Base-by-base conservation (phyloP, 2,888 invertebrate genomes). In the Coleophora flavipennella region DNA sequence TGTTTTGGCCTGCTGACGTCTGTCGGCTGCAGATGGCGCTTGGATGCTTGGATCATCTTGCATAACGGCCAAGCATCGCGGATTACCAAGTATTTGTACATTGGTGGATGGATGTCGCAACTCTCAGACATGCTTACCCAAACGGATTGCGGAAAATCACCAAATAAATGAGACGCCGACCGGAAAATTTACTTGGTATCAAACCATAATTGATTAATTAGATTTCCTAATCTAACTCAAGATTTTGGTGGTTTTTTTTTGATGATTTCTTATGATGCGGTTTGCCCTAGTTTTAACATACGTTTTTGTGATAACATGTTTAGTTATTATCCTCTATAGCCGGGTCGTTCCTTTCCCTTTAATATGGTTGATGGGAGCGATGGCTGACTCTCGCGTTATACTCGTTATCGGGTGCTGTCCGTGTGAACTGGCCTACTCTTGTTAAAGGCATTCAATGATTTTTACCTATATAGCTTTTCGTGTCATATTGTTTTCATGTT, bases 91-190 rank as follows among this genome's bases (percentile, higher is more conserved):
- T 53, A 49, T 63, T 66, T 66, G 63, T 59, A 62, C 61, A 68
- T 55, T 38, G 31, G 63, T 59, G 61, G 60, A 68, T 55, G 32
- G 31, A 55, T 44, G 50, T 71, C 68, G 68, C 62, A 51, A 59
- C 68, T 72, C 55, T 51, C 50, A 56, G 67, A 66, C 58, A 68
- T 71, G 62, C 59, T 75, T 69, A 63, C 69, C 62, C 50, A 71
- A 73, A 69, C 58, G 59, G 65, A 70, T 70, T 67, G 71, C 67
- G 57, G 68, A 60, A 68, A 75, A 68, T 59, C 57, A 50, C 41
- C 57, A 53, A 61, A 65, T 60, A 62, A 69, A 68, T 57, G 46
- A 59, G 48, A 48, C 51, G 20, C 20, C 54, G 55, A 58, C 60
- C 60, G 63, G 62, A 67, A 65, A 61, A 53, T 54, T 48, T 46